These are phyloP conservation scores for Enteromius paludinosus DNA, from an alignment of 2,797 vertebrate genomes.

Conservation along the genomic window DNA sequence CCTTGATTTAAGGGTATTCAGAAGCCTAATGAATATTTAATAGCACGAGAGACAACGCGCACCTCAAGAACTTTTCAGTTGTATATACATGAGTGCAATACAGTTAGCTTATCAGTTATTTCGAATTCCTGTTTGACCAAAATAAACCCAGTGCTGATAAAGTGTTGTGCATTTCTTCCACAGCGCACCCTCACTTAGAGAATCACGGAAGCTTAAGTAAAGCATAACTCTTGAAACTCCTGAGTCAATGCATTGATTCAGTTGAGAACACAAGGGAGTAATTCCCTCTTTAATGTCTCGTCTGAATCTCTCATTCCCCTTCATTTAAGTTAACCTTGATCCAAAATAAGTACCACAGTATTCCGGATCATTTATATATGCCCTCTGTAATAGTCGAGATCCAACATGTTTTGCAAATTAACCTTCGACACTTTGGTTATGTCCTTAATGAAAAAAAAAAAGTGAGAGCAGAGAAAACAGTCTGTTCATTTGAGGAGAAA, in stretches of 20 bases:
- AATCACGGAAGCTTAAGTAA: conserved; percentile 25
- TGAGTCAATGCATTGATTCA: conserved; percentile 33
- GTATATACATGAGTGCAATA: not conserved
- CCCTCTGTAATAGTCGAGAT: conserved; percentile 9
- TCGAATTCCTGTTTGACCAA: not conserved
- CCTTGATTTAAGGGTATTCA: conserved; percentile 53
- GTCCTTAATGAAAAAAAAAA: conserved; percentile 28
- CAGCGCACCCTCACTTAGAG: not conserved
- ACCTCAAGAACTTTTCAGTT: conserved; percentile 8
- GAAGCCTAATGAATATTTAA: conserved; percentile 48
- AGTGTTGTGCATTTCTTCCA: not conserved
- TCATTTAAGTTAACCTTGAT: conserved; percentile 45
- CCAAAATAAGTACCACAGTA: conserved; percentile 15
- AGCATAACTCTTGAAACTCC: conserved; percentile 41
- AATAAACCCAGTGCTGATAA: not conserved
- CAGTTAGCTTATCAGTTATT: conserved; percentile 7
- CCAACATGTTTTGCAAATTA: conserved; percentile 39
- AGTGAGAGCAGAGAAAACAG: not conserved
- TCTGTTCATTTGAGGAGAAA: conserved; percentile 7
- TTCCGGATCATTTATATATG: not conserved
- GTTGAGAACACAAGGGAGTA: not conserved
- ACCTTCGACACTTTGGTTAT: conserved; percentile 29
- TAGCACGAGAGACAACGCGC: conserved; percentile 9
- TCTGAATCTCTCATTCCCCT: conserved; percentile 21
- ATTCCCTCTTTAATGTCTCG: conserved; percentile 40